phyloP scores from a whole-genome alignment of 1,140 invertebrate genomes.

The Lasioglossum albipes region DNA sequence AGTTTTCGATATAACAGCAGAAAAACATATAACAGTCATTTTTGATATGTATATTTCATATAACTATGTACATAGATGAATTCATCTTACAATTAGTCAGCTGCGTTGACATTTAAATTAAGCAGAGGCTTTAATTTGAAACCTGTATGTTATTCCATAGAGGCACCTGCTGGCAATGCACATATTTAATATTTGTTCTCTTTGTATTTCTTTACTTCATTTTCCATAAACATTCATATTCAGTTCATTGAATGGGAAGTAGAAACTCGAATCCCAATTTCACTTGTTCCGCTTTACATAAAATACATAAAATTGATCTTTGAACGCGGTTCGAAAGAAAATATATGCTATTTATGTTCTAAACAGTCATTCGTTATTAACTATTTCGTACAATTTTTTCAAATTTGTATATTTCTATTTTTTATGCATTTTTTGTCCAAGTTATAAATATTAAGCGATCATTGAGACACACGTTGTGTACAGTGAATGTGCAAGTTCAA shows the following conservation, averaged over 20 bases:
- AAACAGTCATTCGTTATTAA: background rate
- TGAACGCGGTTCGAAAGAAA: background rate
- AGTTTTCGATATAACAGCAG: constrained; percentile 23
- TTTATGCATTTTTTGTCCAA: background rate
- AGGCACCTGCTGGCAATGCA: constrained; percentile 78
- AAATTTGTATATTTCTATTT: background rate
- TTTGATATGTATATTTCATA: constrained; percentile 6
- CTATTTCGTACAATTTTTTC: background rate
- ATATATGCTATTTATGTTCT: background rate
- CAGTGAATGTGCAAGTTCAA: background rate
- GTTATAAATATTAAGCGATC: background rate
- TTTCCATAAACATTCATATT: constrained; percentile 51
- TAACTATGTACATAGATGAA: constrained; percentile 10
- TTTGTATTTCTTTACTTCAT: constrained; percentile 56
- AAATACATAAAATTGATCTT: background rate
- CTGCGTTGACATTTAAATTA: constrained; percentile 5
- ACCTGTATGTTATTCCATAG: constrained; percentile 70
- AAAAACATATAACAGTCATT: background rate
- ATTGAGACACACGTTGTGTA: background rate
- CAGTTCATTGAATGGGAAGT: constrained; percentile 26
- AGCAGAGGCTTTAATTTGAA: constrained; percentile 33
- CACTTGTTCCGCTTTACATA: background rate
- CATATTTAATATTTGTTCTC: constrained; percentile 61
- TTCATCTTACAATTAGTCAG: background rate
- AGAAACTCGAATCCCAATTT: constrained; percentile 8